Percentiles rank a stretch among this genome's conserved stretches.
phyloP scores from a whole-genome alignment of 2,888 invertebrate genomes.

The Trimorus sp. region DNA sequence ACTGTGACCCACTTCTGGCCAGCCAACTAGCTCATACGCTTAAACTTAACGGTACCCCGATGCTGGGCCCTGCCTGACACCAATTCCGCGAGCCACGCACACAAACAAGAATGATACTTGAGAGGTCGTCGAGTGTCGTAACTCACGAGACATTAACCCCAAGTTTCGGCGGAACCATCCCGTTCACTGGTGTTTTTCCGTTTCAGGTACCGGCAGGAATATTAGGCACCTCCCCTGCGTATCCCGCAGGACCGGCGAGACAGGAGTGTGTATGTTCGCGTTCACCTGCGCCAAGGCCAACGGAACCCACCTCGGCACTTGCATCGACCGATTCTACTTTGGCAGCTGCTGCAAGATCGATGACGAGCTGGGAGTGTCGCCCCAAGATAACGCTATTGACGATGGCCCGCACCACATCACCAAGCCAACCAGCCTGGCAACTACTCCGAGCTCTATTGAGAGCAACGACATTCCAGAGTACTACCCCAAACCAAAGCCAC shows the following conservation, averaged over 20 bases:
- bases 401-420: conserved; percentile 72
- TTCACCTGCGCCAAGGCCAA: conserved; percentile 95
- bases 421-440: conserved; percentile 74
- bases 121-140: no score
- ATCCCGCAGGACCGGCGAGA: conserved; percentile 89
- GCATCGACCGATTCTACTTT: conserved; percentile 96
- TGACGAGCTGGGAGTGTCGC: conserved; percentile 84
- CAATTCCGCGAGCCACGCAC: conserved; percentile 71
- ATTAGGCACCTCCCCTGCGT: conserved; percentile 95
- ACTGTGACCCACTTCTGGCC: conserved; percentile 80
- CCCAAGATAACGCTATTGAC: conserved; percentile 85
- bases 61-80: conserved; percentile 77
- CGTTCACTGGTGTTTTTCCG: no score
- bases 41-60: conserved; percentile 80
- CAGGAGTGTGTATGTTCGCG: conserved; percentile 96
- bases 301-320: conserved; percentile 95
- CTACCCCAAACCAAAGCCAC: conserved; percentile 74
- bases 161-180: no score
- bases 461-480: conserved; percentile 79
- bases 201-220: conserved; percentile 90
- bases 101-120: no score
- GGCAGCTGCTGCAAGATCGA: conserved; percentile 93
- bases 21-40: conserved; percentile 79
- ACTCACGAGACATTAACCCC: no score
- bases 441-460: conserved; percentile 75